Conservation (phyloP, 2,113 vertebrate genomes). For the Brachypodius melanocephalos region DNA sequence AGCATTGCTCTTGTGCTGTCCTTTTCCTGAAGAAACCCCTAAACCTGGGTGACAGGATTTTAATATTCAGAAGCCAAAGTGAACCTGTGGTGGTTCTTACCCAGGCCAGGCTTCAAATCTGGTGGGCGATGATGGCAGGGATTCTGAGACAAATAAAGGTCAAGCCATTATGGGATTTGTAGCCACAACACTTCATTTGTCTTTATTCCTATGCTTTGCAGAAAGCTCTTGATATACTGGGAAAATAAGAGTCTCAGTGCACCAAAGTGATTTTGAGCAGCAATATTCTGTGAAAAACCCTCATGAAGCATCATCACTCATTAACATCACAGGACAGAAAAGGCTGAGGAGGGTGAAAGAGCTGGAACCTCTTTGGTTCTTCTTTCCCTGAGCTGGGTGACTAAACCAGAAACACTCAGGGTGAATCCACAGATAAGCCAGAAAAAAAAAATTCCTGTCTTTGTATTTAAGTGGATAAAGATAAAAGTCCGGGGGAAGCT, state of each 20-base stretch:
- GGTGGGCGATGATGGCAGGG: neutral
- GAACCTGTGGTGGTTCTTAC: neutral
- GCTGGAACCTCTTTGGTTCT: neutral
- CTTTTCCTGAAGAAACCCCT: neutral
- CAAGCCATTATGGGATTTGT: neutral
- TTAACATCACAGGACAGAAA: neutral
- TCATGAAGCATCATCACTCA: neutral
- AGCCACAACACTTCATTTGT: neutral
- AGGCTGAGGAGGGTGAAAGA: neutral
- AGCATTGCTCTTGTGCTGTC: fast-evolving
- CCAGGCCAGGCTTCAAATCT: neutral
- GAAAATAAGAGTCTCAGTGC: neutral
- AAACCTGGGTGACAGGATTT: neutral
- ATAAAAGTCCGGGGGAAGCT: neutral
- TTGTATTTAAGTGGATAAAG: neutral
- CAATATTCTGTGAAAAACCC: neutral
- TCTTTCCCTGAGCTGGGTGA: neutral
- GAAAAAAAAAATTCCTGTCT: too few species aligned
- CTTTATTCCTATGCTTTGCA: neutral
- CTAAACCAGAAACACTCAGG: neutral
- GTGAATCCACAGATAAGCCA: neutral
- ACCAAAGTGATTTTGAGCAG: conserved; percentile 31
- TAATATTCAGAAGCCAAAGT: neutral
- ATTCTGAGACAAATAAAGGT: neutral
- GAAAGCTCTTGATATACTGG: neutral